Percentiles rank a stretch among this genome's conserved stretches.
Evolutionary conservation across 2,888 invertebrate species (phyloP).

Genomic region (Oegoconia quadripuncta): DNA sequence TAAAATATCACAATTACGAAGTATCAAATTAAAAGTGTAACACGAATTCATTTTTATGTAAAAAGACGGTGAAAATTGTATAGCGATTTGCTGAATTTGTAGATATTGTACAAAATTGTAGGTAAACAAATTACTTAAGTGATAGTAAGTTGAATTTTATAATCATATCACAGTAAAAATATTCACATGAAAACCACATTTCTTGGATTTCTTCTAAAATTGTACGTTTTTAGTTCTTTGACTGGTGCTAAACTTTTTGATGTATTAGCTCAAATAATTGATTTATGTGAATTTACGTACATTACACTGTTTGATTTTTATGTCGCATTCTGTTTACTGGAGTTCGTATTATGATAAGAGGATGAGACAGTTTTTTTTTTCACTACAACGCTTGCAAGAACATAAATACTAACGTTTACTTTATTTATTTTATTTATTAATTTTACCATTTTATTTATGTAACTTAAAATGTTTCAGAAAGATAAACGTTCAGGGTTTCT

Average conservation of each 20-base stretch:
- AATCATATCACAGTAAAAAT: conserved; percentile 70
- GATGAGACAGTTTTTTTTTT: too few relatives aligned
- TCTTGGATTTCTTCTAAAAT: conserved; percentile 18
- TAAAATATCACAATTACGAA: conserved; percentile 52
- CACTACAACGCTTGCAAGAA: too few relatives aligned
- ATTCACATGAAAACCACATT: conserved; percentile 42
- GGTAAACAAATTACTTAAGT: conserved; percentile 58
- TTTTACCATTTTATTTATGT: too few relatives aligned
- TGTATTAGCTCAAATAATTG: too few relatives aligned
- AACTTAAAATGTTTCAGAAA: too few relatives aligned
- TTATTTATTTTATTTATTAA: too few relatives aligned
- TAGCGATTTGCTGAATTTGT: conserved; percentile 57
- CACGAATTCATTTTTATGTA: conserved; percentile 36
- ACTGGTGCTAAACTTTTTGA: conserved; percentile 54
- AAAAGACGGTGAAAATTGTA: conserved; percentile 42
- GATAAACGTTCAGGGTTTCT: too few relatives aligned
- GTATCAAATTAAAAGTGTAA: conserved; percentile 29
- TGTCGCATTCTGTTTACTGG: too few relatives aligned
- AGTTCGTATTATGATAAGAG: too few relatives aligned
- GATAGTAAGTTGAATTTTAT: conserved; percentile 71
- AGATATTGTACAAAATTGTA: conserved; percentile 72
- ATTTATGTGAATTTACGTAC: too few relatives aligned
- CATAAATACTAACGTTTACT: too few relatives aligned
- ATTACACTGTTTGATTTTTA: too few relatives aligned
- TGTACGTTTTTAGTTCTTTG: conserved; percentile 28